phyloP scores from a whole-genome alignment of 2,888 invertebrate genomes.

The Hirtodrosophila trivittata region DNA sequence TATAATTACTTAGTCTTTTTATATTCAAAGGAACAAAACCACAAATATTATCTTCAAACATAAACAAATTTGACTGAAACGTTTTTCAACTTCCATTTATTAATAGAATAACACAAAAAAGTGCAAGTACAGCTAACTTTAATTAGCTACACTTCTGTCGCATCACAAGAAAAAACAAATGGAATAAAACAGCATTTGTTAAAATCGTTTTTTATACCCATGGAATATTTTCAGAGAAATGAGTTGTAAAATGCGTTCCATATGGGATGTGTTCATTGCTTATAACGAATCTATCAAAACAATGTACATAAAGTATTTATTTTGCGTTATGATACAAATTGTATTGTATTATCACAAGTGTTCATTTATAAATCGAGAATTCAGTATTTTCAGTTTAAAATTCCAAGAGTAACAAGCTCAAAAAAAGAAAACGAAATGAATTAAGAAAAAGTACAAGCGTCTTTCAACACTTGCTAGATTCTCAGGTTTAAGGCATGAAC shows the following conservation, averaged over 20 bases:
- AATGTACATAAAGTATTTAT: too few relatives aligned
- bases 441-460: too few relatives aligned
- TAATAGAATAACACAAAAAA: slow-evolving; percentile 19
- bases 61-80: slow-evolving; percentile 56
- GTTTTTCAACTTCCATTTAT: slow-evolving; percentile 33
- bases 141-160: slow-evolving; percentile 36
- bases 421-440: too few relatives aligned
- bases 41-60: slow-evolving; percentile 20
- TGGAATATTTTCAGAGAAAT: slow-evolving; percentile 8
- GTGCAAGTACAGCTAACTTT: slow-evolving; percentile 20
- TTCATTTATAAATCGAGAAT: too few relatives aligned
- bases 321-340: too few relatives aligned
- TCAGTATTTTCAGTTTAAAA: too few relatives aligned
- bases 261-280: too few relatives aligned
- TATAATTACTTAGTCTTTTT: slow-evolving; percentile 47
- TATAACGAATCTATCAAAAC: too few relatives aligned
- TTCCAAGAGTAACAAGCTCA: too few relatives aligned
- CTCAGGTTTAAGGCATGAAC: too few relatives aligned
- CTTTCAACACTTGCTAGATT: too few relatives aligned
- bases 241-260: background rate
- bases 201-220: slow-evolving; percentile 60
- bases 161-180: slow-evolving; percentile 62
- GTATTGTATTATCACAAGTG: too few relatives aligned
- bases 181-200: slow-evolving; percentile 75
- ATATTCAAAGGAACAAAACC: slow-evolving; percentile 57